A percentile compares a stretch with the other conserved stretches of the same genome.
Evolutionary conservation across 2,113 vertebrate genomes (phyloP).

Genomic region (Maccullochella peelii): DNA sequence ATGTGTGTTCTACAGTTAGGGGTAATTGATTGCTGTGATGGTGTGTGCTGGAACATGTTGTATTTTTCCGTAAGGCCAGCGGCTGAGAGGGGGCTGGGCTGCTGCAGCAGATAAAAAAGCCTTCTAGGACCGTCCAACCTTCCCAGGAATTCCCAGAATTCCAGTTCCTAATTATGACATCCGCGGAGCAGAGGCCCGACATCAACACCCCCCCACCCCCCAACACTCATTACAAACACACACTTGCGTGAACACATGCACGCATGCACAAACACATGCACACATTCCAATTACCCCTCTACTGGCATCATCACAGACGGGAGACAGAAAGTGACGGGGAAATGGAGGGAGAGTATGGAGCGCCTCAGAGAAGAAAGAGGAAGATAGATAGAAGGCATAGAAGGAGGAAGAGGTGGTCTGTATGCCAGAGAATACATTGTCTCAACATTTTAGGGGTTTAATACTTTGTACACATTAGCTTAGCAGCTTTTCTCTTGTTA

Average conservation of each 20-base stretch:
- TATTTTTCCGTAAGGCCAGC: conserved; percentile 80
- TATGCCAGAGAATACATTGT: background rate
- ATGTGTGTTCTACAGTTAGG: conserved; percentile 79
- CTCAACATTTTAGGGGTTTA: background rate
- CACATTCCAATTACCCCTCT: conserved; percentile 45
- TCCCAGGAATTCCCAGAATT: conserved; percentile 82
- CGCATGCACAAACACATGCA: conserved; percentile 22
- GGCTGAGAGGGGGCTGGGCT: conserved; percentile 68
- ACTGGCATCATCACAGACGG: conserved; percentile 41
- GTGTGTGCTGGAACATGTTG: conserved; percentile 81
- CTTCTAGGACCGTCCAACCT: conserved; percentile 71
- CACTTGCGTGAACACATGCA: conserved; percentile 44
- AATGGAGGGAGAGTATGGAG: conserved; percentile 30
- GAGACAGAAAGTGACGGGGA: conserved; percentile 10
- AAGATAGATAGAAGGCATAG: background rate
- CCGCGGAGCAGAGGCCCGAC: conserved; percentile 57
- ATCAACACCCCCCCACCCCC: conserved; percentile 21
- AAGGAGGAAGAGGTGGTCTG: background rate
- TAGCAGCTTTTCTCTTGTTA: conserved; percentile 1
- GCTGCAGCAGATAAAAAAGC: conserved; percentile 78
- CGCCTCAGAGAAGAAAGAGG: background rate
- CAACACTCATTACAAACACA: conserved; percentile 47
- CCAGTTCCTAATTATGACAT: conserved; percentile 83
- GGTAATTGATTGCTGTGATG: conserved; percentile 82
- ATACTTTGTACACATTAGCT: background rate